Percentiles rank a stretch among this genome's conserved stretches.
phyloP scores from a whole-genome alignment of 2,888 invertebrate species.

The Eulithis testata region DNA sequence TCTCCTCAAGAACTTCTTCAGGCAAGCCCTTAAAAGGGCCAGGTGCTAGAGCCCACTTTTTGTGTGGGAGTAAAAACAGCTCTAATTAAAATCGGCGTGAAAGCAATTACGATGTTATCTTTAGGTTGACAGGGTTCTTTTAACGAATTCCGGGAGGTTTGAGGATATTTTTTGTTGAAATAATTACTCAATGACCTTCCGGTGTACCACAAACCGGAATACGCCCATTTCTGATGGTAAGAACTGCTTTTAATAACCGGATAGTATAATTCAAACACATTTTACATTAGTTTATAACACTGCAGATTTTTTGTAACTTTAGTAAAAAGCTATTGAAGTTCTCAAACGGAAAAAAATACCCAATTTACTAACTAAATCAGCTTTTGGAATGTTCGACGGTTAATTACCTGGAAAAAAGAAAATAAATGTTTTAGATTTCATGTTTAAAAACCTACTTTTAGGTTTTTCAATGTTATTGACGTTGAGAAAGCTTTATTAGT shows the following conservation, averaged over 20 bases:
- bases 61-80: constrained; percentile 19
- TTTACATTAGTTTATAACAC: no score
- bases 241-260: no score
- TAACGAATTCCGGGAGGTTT: constrained; percentile 20
- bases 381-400: neutral
- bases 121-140: constrained; percentile 30
- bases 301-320: no score
- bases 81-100: constrained; percentile 37
- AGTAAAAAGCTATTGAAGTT: no score
- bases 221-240: no score
- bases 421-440: neutral
- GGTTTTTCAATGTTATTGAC: no score
- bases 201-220: neutral
- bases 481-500: no score
- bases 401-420: constrained; percentile 25
- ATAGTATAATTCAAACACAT: no score
- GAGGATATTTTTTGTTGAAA: constrained; percentile 20
- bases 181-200: constrained; percentile 23
- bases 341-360: neutral
- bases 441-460: no score
- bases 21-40: no score
- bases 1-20: no score
- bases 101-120: constrained; percentile 39
- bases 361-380: constrained; percentile 6
- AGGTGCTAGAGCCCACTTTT: no score